Base-by-base conservation (phyloP, 2,888 invertebrate species). In the Thymelicus lineola region DNA sequence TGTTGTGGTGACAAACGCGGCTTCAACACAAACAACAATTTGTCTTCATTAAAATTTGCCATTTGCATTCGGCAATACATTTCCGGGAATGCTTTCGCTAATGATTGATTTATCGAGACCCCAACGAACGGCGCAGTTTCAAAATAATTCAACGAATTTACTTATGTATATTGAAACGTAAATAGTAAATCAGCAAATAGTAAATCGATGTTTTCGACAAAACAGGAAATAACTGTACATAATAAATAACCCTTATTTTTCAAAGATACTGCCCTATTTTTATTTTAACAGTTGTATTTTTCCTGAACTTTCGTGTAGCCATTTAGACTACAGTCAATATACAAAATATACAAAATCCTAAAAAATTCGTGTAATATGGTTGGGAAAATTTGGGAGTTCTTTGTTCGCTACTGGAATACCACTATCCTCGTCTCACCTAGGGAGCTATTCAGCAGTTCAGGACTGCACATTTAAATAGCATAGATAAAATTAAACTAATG, bases 41-140 rank as follows among this genome's bases (percentile, higher is more conserved):
- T 69, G 58, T 69, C 63, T 69, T 69, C 58, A 63, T 69, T 69
- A 64, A 63, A 59, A 50, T 70, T 69, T 59, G 53, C 38, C 64
- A 70, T 64, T 64, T 59, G 50, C 50, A 35, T 50, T 70, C 50
- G 57, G 50, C 7, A 36, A 58, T 58, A 12, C n/a, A 69, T 48
- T 58, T 58, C 35, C 46, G 58, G 48, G 42, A n/a, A 35, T 14
- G 15, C 14, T 10, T 5, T 20, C 17, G 15, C 14, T 69, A 17
- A 48, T 50, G 36, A 63, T 38, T 58, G 20, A 57, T 62, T 62
- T 55, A 68, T 61, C 45, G 36, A 62, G 61, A 61, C 17, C 17
- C 14, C 15, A 50, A 63, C 36, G n/a, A 9, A 48, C 17, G 2
- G 48, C 15, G 9, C 17, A 12, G 17, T 50, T 50, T 17, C 17